Evolutionary conservation across 1,140 invertebrate species (phyloP), one percentile per base, ranked within the genome.

Genomic region (Halictus rubicundus): DNA sequence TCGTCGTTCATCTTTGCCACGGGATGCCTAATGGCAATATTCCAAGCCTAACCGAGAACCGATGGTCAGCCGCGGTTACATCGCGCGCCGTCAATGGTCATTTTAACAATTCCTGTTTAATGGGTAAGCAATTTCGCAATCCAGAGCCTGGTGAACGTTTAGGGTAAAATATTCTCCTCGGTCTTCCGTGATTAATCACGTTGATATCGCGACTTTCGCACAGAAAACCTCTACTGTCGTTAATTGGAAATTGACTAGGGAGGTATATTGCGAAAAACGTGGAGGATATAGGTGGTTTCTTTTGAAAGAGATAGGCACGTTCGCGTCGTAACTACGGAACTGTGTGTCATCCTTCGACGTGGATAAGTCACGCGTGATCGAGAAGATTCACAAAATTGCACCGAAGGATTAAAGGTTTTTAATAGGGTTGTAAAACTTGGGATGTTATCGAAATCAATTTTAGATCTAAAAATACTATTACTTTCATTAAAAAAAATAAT

Each of bases 1-100:
- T 65, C 63, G 25, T 25, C 19, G 27, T 52, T 16, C 14, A 52
- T 42, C 21, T 39, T 8, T 21, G 8, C 25, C 25, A n/a, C 60
- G 10, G 61, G 46, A 19, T 63, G 25, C 61, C 27, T 71, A 71
- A 42, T 78, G 68, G 59, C 76, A 78, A 52, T 71, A 78, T 78
- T 71, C 76, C 76, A 71, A 71, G 23, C 19, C 27, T 46, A 52
- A 70, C 27, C 32, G 61, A n/a, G 37, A 12, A 46, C 25, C 37
- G 60, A 70, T 78, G 42, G 16, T 63, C 52, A 19, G 2, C 23
- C 32, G 42, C 1, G 27, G 16, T 16, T 71, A 63, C 25, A 32
- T 64, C 23, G 49, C 19, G 25, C n/a, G 19, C 14, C 49, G 16
- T 68, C 27, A 19, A 27, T 54, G 66, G 25, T 12, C 23, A 23